A percentile compares a stretch with the other conserved stretches of the same genome.
Evolutionary conservation across 2,797 vertebrate genomes (phyloP).

Genomic region (Squalus acanthias): DNA sequence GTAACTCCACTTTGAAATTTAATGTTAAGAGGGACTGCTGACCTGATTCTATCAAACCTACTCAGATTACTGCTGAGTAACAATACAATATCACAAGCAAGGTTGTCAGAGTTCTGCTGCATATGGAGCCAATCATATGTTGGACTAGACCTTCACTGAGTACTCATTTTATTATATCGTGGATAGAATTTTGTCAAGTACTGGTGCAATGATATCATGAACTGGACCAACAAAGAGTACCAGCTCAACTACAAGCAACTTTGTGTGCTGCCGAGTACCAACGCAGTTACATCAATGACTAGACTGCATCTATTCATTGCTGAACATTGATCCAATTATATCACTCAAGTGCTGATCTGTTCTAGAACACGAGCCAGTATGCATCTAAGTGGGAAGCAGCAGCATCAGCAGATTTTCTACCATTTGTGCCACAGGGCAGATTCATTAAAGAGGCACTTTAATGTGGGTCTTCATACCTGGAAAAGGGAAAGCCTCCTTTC

Average conservation of each 20-base stretch:
- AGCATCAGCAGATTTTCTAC: not conserved
- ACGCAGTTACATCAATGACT: not conserved
- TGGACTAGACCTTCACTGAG: not conserved
- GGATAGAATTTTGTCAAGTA: not conserved
- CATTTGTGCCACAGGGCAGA: not conserved
- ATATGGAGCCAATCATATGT: not conserved
- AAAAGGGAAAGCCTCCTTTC: not conserved
- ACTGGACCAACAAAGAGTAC: not conserved
- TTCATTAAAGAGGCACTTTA: constrained; percentile 8
- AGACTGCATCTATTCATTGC: not conserved
- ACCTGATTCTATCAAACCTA: not conserved
- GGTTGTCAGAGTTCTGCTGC: not conserved
- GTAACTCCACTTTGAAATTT: not conserved
- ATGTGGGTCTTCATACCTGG: not conserved
- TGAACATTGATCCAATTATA: not conserved
- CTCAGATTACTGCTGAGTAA: not conserved
- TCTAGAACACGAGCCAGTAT: not conserved
- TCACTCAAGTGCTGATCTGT: not conserved
- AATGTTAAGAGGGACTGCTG: not conserved
- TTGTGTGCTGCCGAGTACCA: not conserved
- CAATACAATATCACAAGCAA: not conserved
- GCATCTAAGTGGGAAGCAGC: not conserved
- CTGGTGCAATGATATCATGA: not conserved
- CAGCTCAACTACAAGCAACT: not conserved
- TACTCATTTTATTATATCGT: not conserved